Base-by-base conservation (phyloP, 1,140 invertebrate genomes). In the Papilio dardanus region DNA sequence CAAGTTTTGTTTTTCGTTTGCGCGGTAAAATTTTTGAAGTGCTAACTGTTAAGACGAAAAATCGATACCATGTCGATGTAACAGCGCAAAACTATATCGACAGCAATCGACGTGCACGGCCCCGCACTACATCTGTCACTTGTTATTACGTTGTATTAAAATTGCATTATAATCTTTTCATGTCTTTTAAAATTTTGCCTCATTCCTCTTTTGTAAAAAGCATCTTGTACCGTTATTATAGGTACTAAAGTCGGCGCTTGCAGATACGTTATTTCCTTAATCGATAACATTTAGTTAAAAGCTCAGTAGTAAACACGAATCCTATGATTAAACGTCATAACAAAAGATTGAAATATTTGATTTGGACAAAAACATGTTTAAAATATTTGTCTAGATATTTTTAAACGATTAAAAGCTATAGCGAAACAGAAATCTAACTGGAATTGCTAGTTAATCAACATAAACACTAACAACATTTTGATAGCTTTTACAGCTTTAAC, bases 391-490 rank as follows among this genome's bases (percentile, higher is more conserved):
- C 16, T 46, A 46, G 42, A 46, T 46, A n/a, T 46, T n/a, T 46
- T 46, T 19, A 46, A 46, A n/a, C 16, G 42, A 46, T 46, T 46
- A 37, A 37, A 37, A 37, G 14, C 35, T 46, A 19, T 46, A 46
- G 6, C 5, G 19, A 46, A 71, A 71, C 40, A 46, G 68, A 71
- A 71, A 71, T 71, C 40, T 28, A 30, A 71, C 68, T 71, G 28
- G 40, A 46, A 24, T 24, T 31, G 42, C 21, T 71, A 71, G 42
- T 50, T 40, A 71, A 69, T 46, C 31, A 30, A 33, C n/a, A n/a
- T n/a, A 46, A 71, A 71, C n/a, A 46, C 46, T n/a, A 46, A 69
- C 24, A 71, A 50, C 40, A 71, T 30, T 69, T 71, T 71, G 68
- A 71, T 71, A 30, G 37, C 37, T 42, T 71, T 50, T 28, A 46